phyloP scores from a whole-genome alignment of 1,140 invertebrate species.

The Penaeus chinensis region DNA sequence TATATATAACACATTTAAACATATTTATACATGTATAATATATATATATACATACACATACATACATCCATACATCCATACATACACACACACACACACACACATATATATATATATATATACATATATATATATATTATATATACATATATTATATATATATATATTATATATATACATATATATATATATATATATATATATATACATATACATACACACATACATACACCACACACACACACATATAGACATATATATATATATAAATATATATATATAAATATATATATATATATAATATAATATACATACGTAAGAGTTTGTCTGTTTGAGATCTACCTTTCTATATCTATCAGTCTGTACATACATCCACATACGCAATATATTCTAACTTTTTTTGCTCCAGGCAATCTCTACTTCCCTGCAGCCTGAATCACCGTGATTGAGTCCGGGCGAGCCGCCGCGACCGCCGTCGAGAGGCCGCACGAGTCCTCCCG shows the following conservation, averaged over 20 bases:
- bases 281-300: not conserved
- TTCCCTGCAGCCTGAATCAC: too few relatives aligned
- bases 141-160: conserved; percentile 24
- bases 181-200: too few relatives aligned
- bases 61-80: not conserved
- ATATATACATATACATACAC: not conserved
- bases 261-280: too few relatives aligned
- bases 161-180: not conserved
- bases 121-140: conserved; percentile 21
- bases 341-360: too few relatives aligned
- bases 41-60: conserved; percentile 8
- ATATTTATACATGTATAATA: not conserved
- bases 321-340: too few relatives aligned
- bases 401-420: too few relatives aligned
- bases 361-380: too few relatives aligned
- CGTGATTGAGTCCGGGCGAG: too few relatives aligned
- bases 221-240: not conserved
- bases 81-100: not conserved
- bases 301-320: not conserved
- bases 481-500: too few relatives aligned
- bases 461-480: too few relatives aligned
- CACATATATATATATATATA: conserved; percentile 12
- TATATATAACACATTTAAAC: not conserved
- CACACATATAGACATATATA: too few relatives aligned
- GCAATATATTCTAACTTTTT: too few relatives aligned